Conservation (phyloP, 2,113 vertebrate species). For the Centropristis striata region DNA sequence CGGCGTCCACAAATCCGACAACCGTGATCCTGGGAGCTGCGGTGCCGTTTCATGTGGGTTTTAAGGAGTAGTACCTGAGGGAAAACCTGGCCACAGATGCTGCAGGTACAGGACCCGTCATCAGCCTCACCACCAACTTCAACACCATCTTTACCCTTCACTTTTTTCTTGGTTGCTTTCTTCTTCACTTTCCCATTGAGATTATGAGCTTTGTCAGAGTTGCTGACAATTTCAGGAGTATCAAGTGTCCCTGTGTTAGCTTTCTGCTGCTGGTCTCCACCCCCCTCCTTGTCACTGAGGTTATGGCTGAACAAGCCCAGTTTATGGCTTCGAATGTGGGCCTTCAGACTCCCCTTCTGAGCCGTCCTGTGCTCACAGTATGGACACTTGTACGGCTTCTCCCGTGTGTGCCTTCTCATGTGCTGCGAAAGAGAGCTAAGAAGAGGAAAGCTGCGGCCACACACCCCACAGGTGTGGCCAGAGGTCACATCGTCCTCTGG, state of each 20-base stretch:
- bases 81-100: constrained; percentile 93
- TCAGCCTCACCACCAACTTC: constrained; percentile 77
- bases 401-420: constrained; percentile 97
- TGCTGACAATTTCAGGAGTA: constrained; percentile 86
- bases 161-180: constrained; percentile 78
- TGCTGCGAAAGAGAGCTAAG: constrained; percentile 97
- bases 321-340: constrained; percentile 96
- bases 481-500: constrained; percentile 84
- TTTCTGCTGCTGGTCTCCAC: constrained; percentile 83
- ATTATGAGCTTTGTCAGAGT: constrained; percentile 87
- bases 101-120: constrained; percentile 88
- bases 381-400: constrained; percentile 98
- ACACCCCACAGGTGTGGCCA: constrained; percentile 94
- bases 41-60: constrained; percentile 96
- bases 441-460: constrained; percentile 95
- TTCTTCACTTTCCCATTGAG: constrained; percentile 86
- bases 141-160: constrained; percentile 33
- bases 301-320: constrained; percentile 90
- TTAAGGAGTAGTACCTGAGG: constrained; percentile 95
- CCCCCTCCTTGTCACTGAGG: constrained; percentile 82
- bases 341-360: constrained; percentile 98
- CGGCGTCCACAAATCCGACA: constrained; percentile 96
- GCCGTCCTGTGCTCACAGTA: constrained; percentile 96
- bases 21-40: constrained; percentile 92
- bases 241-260: constrained; percentile 84